These are phyloP conservation scores for Hesperophylax magnus DNA, from an alignment of 1,140 invertebrate genomes.

Conservation along the genomic window DNA sequence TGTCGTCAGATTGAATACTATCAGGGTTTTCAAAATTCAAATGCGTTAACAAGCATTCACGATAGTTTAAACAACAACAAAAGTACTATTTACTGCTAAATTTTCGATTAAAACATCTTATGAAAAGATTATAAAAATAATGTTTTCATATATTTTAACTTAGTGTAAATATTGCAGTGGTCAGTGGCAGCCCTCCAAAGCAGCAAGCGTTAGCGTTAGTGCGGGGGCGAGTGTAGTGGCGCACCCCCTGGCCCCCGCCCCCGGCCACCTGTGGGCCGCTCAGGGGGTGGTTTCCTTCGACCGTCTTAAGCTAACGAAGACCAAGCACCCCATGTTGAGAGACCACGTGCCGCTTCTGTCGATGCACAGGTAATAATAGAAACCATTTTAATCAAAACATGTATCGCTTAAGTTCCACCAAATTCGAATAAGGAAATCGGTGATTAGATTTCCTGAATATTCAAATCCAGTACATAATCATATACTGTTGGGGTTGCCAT, in stretches of 20 bases:
- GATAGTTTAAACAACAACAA: too few relatives aligned
- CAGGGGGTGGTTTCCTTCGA: constrained; percentile 25
- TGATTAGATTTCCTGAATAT: too few relatives aligned
- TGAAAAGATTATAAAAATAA: too few relatives aligned
- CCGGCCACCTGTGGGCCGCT: constrained; percentile 5
- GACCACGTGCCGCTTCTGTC: constrained; percentile 41
- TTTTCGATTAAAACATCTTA: too few relatives aligned
- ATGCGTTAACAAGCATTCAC: too few relatives aligned
- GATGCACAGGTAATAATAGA: constrained; percentile 34
- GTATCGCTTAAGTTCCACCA: too few relatives aligned
- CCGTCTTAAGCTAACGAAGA: constrained; percentile 44
- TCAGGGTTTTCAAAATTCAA: too few relatives aligned
- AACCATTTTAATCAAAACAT: not conserved
- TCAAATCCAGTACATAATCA: too few relatives aligned
- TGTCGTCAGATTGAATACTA: too few relatives aligned
- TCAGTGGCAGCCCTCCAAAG: constrained; percentile 12
- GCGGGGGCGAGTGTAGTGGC: not conserved
- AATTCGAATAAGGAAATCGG: too few relatives aligned
- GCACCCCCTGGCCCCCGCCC: constrained; percentile 21
- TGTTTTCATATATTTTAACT: not conserved
- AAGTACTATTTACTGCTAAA: too few relatives aligned
- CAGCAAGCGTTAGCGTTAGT: not conserved
- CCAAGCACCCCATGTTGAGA: constrained; percentile 6
- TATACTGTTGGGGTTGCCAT: too few relatives aligned
- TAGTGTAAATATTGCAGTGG: constrained; percentile 16